These are phyloP conservation scores for Bathybates hornii DNA, from an alignment of 2,113 vertebrate species.

Conservation along the genomic window DNA sequence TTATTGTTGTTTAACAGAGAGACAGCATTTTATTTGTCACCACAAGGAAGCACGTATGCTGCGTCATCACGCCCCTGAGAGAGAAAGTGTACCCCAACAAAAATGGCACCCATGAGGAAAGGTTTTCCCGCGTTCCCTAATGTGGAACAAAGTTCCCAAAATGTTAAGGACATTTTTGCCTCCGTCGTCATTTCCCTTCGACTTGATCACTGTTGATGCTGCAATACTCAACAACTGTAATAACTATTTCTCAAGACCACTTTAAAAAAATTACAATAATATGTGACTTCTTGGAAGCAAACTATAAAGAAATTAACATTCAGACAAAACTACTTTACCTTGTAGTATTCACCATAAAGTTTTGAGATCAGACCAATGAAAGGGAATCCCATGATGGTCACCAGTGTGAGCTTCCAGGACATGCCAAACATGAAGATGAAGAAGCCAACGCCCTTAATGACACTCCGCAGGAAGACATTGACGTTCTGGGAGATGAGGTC, in stretches of 20 bases:
- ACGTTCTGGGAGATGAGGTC: conserved; percentile 94
- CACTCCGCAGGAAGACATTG: conserved; percentile 88
- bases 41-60: not conserved
- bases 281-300: not conserved
- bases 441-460: conserved; percentile 80
- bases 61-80: not conserved
- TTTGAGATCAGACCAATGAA: conserved; percentile 86
- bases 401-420: conserved; percentile 90
- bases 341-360: conserved; percentile 90
- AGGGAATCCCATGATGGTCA: conserved; percentile 92
- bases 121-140: not conserved
- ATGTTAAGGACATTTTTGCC: not conserved
- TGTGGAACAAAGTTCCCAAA: not conserved
- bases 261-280: not conserved
- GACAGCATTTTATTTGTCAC: not conserved
- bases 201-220: not conserved
- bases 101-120: not conserved
- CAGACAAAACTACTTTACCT: conserved; percentile 66
- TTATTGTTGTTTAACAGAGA: not conserved
- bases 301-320: not conserved
- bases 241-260: not conserved
- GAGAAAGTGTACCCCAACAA: not conserved
- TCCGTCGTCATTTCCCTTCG: not conserved
- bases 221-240: not conserved
- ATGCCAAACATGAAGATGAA: conserved; percentile 91